These are phyloP conservation scores for Aculops lycopersici DNA, from an alignment of 1,140 invertebrate genomes.

Conservation along the genomic window DNA sequence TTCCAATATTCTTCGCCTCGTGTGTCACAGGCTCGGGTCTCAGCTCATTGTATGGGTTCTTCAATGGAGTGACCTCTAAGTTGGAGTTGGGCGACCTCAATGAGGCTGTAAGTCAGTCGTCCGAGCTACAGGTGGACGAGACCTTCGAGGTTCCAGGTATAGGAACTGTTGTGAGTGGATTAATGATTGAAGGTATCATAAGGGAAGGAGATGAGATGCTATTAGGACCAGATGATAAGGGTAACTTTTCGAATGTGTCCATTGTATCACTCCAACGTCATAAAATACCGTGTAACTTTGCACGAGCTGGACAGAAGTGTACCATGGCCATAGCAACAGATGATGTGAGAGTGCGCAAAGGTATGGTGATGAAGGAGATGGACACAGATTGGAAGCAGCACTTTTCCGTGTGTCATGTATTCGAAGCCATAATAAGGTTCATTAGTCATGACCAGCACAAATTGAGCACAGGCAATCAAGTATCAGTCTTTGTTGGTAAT, in stretches of 20 bases:
- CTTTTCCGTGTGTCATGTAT: constrained; percentile 10
- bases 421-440: constrained; percentile 37
- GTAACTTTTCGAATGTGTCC: constrained; percentile 37
- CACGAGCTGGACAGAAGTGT: constrained; percentile 53
- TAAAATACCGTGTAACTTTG: constrained; percentile 29
- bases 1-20: constrained; percentile 77
- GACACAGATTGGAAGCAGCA: constrained; percentile 1
- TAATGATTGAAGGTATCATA: constrained; percentile 44
- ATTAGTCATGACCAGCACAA: constrained; percentile 47
- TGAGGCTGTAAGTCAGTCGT: not conserved
- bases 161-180: constrained; percentile 43
- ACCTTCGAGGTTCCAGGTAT: constrained; percentile 40
- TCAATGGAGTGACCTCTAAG: constrained; percentile 8
- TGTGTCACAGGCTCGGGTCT: constrained; percentile 61
- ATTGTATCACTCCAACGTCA: constrained; percentile 62
- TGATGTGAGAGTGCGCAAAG: constrained; percentile 27
- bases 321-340: constrained; percentile 27
- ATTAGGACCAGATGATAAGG: constrained; percentile 42
- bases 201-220: constrained; percentile 42
- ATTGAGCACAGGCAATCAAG: constrained; percentile 60
- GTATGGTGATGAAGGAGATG: constrained; percentile 26
- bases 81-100: not conserved
- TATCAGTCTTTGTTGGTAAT: constrained; percentile 72
- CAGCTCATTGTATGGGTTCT: constrained; percentile 29
- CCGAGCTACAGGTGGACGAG: constrained; percentile 44